A percentile compares a stretch with the other conserved stretches of the same genome.
Conservation (phyloP, 92 coral and sea anemone genomes). For the Pocillopora grandis region DNA sequence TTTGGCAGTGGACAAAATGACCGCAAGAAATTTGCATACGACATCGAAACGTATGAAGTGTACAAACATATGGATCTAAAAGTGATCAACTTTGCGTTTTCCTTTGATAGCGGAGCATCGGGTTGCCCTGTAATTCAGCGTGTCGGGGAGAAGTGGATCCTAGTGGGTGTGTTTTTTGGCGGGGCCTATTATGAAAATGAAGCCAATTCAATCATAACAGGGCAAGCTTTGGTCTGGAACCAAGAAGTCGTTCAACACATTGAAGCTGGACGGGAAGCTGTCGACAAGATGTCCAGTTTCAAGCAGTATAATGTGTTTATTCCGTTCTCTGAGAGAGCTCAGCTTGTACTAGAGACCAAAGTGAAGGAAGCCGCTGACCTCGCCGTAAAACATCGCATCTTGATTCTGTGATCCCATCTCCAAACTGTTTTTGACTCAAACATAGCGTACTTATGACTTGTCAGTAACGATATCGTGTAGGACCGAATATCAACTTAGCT, state of each 20-base stretch:
- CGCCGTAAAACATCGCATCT: conserved; percentile 69
- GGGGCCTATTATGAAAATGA: conserved; percentile 61
- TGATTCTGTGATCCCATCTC: conserved; percentile 44
- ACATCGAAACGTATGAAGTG: conserved; percentile 55
- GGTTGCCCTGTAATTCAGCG: conserved; percentile 80
- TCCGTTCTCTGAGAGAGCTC: conserved; percentile 78
- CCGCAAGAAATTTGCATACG: conserved; percentile 56
- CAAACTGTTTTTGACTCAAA: not conserved
- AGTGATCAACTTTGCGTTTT: conserved; percentile 58
- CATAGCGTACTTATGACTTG: not conserved
- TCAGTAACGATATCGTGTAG: too few relatives aligned
- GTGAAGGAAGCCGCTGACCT: conserved; percentile 78
- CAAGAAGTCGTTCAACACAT: conserved; percentile 55
- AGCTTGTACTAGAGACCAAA: conserved; percentile 55
- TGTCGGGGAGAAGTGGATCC: conserved; percentile 48
- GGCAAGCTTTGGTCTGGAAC: conserved; percentile 71
- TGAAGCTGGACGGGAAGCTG: conserved; percentile 58
- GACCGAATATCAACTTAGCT: too few relatives aligned
- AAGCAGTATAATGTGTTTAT: conserved; percentile 61
- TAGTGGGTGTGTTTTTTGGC: conserved; percentile 75
- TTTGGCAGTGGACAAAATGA: conserved; percentile 51
- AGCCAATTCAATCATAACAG: conserved; percentile 21
- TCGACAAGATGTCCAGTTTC: conserved; percentile 59
- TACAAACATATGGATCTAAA: conserved; percentile 57
- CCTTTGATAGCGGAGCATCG: conserved; percentile 63